Percentiles rank a stretch among this genome's conserved stretches.
Conservation (phyloP, 2,113 vertebrate genomes). For the Synchiropus splendidus region DNA sequence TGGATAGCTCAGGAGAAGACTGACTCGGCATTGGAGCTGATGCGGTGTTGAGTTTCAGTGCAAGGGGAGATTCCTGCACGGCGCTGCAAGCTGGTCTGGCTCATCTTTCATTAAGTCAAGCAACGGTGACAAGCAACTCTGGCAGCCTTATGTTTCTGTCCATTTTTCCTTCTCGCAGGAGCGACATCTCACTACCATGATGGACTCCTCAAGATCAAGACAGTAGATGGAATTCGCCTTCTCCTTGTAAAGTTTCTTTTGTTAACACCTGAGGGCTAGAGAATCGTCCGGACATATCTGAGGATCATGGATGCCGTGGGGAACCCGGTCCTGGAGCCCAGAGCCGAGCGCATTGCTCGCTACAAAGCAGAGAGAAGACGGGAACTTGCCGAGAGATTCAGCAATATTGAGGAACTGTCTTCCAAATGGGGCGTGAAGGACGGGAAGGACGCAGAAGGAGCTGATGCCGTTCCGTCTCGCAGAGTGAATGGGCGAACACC, state of each 20-base stretch:
- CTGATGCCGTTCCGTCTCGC: background rate
- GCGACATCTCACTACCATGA: constrained; percentile 6
- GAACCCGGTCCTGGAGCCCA: constrained; percentile 52
- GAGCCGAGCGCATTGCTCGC: constrained; percentile 66
- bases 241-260: background rate
- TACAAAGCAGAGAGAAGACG: constrained; percentile 70
- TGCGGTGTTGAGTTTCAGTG: constrained; percentile 60
- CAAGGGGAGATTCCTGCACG: constrained; percentile 62
- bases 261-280: background rate
- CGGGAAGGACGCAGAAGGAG: constrained; percentile 18
- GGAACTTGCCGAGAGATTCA: constrained; percentile 60
- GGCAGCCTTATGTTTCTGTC: too few relatives aligned
- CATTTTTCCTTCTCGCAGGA: constrained; percentile 23
- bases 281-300: constrained; percentile 10
- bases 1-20: too few relatives aligned
- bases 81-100: constrained; percentile 27
- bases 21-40: too few relatives aligned
- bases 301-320: constrained; percentile 47
- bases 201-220: constrained; percentile 6
- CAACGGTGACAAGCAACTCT: constrained; percentile 13
- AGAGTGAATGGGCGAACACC: constrained; percentile 27
- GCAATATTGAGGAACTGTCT: constrained; percentile 54
- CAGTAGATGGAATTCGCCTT: constrained; percentile 22
- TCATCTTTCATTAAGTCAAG: constrained; percentile 47
- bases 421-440: constrained; percentile 57